These are phyloP conservation scores for Syngnathus typhle DNA, from an alignment of 2,113 vertebrate species.

Conservation along the genomic window DNA sequence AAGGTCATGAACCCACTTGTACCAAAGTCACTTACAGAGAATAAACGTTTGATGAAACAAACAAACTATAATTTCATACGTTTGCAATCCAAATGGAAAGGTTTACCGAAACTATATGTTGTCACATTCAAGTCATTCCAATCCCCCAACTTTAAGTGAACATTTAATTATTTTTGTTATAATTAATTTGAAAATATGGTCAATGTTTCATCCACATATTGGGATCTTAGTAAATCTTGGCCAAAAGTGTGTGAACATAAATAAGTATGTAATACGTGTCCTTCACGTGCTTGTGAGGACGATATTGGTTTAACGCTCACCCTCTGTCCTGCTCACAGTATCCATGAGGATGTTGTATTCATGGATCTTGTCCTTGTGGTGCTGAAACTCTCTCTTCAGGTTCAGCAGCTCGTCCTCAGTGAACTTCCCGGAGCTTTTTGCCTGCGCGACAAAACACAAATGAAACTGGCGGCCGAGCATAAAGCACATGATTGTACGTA, in stretches of 20 bases:
- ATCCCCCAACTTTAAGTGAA: no score
- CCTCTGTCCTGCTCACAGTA: constrained; percentile 83
- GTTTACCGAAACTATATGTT: no score
- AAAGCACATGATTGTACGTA: background rate
- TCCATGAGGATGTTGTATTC: constrained; percentile 90
- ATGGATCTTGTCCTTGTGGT: constrained; percentile 85
- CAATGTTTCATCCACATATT: no score
- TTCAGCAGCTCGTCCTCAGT: constrained; percentile 81
- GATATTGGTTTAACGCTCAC: constrained; percentile 57
- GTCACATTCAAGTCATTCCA: no score
- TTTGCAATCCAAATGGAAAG: no score
- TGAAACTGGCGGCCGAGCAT: background rate
- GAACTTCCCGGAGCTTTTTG: constrained; percentile 89
- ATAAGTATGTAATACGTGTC: background rate
- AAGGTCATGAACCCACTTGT: no score
- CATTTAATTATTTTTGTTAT: no score
- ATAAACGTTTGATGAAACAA: no score
- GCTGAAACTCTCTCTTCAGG: constrained; percentile 85
- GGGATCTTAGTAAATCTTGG: background rate
- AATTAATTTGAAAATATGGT: no score
- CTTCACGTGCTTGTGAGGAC: background rate
- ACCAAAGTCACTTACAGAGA: no score
- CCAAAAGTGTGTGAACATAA: background rate
- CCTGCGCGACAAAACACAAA: constrained; percentile 61
- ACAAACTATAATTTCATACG: no score